Evolutionary conservation across 2,797 vertebrate genomes (phyloP).

Genomic region (Stomatorhinus walkeri): DNA sequence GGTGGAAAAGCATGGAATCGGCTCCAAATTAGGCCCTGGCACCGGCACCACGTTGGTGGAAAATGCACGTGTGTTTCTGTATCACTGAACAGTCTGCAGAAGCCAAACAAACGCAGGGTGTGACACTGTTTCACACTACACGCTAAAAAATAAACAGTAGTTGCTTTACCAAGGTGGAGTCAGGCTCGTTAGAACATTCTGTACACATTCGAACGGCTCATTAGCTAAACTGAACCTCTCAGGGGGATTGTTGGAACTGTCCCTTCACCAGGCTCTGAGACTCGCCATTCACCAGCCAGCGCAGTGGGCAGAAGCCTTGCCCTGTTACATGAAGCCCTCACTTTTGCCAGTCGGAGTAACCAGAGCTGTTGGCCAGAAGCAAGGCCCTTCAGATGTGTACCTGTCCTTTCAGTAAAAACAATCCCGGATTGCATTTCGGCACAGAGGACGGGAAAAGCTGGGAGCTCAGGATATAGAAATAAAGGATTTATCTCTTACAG

Average conservation of each 20-base stretch:
- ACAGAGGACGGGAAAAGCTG: not conserved
- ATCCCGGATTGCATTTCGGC: not conserved
- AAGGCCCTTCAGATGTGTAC: not conserved
- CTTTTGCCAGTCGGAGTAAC: not conserved
- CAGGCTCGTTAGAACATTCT: not conserved
- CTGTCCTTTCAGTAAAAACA: not conserved
- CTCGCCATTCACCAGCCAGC: not conserved
- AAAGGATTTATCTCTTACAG: not conserved
- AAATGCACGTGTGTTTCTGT: not conserved
- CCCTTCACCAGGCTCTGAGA: not conserved
- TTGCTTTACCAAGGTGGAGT: not conserved
- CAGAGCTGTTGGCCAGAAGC: not conserved
- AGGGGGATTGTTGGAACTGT: not conserved
- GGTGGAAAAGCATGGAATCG: not conserved
- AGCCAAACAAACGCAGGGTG: conserved; percentile 27
- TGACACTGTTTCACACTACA: conserved; percentile 2
- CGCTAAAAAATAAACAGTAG: not conserved
- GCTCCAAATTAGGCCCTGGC: not conserved
- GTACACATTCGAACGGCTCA: not conserved
- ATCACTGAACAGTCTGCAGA: conserved; percentile 1
- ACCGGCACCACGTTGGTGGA: not conserved
- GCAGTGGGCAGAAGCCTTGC: not conserved
- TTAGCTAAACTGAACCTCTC: not conserved
- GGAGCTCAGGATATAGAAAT: not conserved
- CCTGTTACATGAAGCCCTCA: not conserved